Conservation (phyloP, 2,797 vertebrate species). For the Fringilla coelebs region DNA sequence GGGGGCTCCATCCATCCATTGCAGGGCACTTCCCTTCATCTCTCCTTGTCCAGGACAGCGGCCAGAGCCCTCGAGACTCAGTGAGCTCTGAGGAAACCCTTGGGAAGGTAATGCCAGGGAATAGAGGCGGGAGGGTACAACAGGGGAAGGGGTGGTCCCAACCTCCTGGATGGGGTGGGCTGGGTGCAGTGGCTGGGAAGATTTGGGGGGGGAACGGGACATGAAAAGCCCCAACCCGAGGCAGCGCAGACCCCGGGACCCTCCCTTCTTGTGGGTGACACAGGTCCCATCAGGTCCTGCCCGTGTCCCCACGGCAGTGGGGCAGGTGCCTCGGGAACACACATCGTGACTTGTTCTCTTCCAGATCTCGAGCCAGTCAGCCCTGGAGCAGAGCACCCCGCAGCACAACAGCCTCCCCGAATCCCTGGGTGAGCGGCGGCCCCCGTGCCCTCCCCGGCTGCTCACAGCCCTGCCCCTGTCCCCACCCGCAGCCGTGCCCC, state of each 20-base stretch:
- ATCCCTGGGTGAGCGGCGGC: background rate
- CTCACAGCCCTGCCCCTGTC: background rate
- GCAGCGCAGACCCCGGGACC: fast-evolving
- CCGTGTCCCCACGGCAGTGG: fast-evolving
- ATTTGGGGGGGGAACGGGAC: fast-evolving
- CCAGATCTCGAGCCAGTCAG: slow-evolving; percentile 81
- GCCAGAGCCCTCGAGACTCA: slow-evolving; percentile 70
- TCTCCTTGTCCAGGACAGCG: slow-evolving; percentile 66
- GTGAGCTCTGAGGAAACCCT: slow-evolving; percentile 67
- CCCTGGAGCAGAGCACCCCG: slow-evolving; percentile 71
- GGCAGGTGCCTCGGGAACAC: background rate
- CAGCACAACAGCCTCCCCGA: slow-evolving; percentile 2
- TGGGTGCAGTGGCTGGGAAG: fast-evolving
- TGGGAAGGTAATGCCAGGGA: slow-evolving; percentile 73
- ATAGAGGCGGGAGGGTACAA: background rate
- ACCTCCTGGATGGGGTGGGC: background rate
- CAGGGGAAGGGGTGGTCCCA: fast-evolving
- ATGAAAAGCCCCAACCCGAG: background rate
- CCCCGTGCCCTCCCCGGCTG: fast-evolving
- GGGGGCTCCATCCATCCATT: background rate
- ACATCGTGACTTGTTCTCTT: background rate
- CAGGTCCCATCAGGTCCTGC: fast-evolving
- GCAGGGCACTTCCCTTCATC: background rate
- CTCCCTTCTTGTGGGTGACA: background rate
- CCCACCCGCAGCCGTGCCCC: fast-evolving